These are phyloP conservation scores for Macaria notata DNA, from an alignment of 2,888 invertebrate species.

Conservation along the genomic window DNA sequence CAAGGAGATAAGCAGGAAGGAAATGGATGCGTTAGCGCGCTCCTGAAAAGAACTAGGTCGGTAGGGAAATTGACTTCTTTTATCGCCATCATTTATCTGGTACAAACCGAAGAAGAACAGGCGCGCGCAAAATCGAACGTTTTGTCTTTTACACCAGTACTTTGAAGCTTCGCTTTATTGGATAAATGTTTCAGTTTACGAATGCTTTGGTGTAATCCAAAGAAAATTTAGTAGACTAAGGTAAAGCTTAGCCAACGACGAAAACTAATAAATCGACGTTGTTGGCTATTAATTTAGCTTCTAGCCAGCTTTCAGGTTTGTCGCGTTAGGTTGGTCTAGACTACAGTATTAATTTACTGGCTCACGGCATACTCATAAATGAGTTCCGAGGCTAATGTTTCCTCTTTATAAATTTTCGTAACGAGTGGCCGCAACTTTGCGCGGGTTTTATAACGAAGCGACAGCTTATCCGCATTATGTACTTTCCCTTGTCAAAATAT, in stretches of 20 bases:
- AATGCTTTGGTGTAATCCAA: not conserved
- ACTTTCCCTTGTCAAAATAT: constrained; percentile 22
- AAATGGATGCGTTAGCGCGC: constrained; percentile 25
- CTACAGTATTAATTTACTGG: not conserved
- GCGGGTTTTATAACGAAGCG: constrained; percentile 17
- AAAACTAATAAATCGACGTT: constrained; percentile 2
- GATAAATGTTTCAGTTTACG: no score
- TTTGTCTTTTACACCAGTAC: not conserved
- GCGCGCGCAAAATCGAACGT: constrained; percentile 1
- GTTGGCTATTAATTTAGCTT: constrained; percentile 2
- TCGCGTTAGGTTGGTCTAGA: not conserved
- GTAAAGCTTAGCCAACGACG: not conserved
- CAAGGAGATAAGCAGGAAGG: constrained; percentile 27
- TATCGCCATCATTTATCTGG: constrained; percentile 25
- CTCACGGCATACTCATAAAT: not conserved
- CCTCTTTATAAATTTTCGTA: constrained; percentile 7
- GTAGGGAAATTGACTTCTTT: constrained; percentile 28
- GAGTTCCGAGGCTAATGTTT: not conserved
- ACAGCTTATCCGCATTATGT: constrained; percentile 17
- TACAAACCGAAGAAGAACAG: constrained; percentile 4
- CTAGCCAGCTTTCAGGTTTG: constrained; percentile 3
- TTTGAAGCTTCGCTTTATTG: no score
- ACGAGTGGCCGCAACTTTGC: constrained; percentile 10
- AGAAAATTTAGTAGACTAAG: constrained; percentile 4
- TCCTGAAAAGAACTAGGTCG: constrained; percentile 22